These are phyloP conservation scores for Oscheius sp. DNA, from an alignment of 2,888 invertebrate species.

Conservation along the genomic window DNA sequence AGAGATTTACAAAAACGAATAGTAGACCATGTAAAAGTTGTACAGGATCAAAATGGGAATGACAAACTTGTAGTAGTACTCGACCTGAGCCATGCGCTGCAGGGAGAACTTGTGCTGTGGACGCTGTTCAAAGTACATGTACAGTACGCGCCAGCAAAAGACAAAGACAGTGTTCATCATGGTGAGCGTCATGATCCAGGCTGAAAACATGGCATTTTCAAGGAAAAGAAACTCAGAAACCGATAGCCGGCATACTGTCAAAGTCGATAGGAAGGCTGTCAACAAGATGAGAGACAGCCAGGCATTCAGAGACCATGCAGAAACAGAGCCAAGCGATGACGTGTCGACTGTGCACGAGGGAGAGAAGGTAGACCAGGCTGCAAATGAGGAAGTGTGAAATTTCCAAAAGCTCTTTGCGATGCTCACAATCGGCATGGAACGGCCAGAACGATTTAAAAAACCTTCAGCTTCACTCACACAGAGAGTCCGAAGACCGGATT, in stretches of 20 bases:
- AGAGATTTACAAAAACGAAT: conserved; percentile 2
- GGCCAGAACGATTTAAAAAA: too few species aligned
- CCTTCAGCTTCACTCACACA: neutral
- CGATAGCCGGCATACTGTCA: conserved; percentile 16
- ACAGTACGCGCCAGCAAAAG: neutral
- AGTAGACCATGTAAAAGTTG: conserved; percentile 22
- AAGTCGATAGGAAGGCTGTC: conserved; percentile 27
- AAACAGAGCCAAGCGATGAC: conserved; percentile 1
- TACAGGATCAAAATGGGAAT: conserved; percentile 2
- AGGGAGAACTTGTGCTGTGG: neutral
- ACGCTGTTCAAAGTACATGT: neutral
- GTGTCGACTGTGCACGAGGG: neutral
- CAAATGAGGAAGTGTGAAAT: neutral
- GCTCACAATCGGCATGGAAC: too few species aligned
- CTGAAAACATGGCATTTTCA: neutral
- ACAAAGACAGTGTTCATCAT: conserved; percentile 13
- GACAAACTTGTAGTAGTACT: neutral
- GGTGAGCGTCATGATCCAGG: neutral
- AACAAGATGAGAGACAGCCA: neutral
- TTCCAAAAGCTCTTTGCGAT: too few species aligned
- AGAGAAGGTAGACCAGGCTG: neutral
- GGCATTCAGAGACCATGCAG: neutral
- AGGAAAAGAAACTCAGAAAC: neutral
- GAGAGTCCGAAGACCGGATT: conserved; percentile 15
- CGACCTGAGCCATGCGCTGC: neutral